Evolutionary conservation across 2,113 vertebrate genomes (phyloP), one percentile per base, ranked within the genome.

Genomic region (Pygathrix nemaeus): DNA sequence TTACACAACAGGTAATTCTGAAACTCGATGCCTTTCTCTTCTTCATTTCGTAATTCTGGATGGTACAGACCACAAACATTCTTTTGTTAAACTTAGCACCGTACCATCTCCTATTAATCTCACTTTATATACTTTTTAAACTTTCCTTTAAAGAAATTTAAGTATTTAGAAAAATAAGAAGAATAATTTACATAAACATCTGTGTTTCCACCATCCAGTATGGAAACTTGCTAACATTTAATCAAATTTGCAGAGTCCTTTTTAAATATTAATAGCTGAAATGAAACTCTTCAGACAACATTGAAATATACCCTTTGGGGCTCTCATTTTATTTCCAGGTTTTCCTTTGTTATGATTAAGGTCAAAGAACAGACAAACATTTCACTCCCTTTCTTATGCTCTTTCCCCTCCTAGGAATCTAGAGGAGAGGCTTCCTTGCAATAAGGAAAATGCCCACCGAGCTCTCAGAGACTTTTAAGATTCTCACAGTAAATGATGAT

Each of bases 281-380:
- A 48, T 48, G 21, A 92, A 93, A 85, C 43, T 68, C 57, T 76
- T 35, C 21, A 89, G 66, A 68, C 32, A 93, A 80, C 86, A n/a
- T 66, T 82, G 82, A 86, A 90, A 35, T 38, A 32, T 35, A n/a
- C 32, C 40, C 20, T 57, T 23, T 57, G 12, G 20, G 64, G 21
- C 2, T 93, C 14, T 93, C 20, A 4, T 73, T 90, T 96, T 66
- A 72, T 84, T 97, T 88, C 72, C 81, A 94, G n/a, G 57, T 52
- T 92, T 90, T 92, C 43, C 25, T 90, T 18, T 91, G 14, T 85
- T 95, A 30, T 32, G 23, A 73, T n/a, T 32, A 94, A 92, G 66
- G 43, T 68, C 16, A 90, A 93, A 59, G 45, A 75, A 27, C 16
- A 83, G 66, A 92, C 57, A 86, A 79, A 78, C 4, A 32, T 35